Conservation (phyloP, 1,140 invertebrate genomes). For the Zaprionus gabonicus region DNA sequence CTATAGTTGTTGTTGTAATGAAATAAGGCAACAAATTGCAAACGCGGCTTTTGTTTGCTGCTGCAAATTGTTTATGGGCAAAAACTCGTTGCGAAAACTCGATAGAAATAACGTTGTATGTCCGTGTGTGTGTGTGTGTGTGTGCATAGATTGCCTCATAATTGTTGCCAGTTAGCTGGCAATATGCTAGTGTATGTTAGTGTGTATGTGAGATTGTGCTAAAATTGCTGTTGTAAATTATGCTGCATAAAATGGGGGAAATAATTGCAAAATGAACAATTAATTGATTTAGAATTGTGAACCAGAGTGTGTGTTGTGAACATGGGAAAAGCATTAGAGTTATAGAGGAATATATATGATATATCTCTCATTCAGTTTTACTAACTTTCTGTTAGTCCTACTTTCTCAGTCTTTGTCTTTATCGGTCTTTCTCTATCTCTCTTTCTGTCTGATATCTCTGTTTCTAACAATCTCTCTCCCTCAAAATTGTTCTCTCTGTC, state of each 20-base stretch:
- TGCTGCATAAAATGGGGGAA: neutral
- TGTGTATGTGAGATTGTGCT: neutral
- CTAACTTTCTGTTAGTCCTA: too few species aligned
- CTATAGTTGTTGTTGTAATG: constrained; percentile 43
- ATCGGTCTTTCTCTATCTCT: too few species aligned
- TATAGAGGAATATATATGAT: too few species aligned
- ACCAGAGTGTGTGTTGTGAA: neutral
- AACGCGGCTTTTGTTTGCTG: constrained; percentile 49
- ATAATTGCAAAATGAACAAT: neutral
- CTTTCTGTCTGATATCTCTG: too few species aligned
- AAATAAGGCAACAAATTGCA: constrained; percentile 64
- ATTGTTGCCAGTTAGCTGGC: constrained; percentile 21
- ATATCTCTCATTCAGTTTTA: too few species aligned
- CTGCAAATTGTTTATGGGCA: constrained; percentile 60
- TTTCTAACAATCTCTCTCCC: too few species aligned
- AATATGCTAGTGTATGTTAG: neutral
- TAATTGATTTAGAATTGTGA: neutral
- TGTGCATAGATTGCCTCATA: constrained; percentile 21
- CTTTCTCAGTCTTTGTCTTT: too few species aligned
- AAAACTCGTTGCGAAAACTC: constrained; percentile 25
- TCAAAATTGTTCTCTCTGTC: too few species aligned
- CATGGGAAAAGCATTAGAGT: too few species aligned
- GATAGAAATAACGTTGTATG: constrained; percentile 6
- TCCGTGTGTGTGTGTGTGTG: constrained; percentile 1
- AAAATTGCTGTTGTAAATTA: constrained; percentile 28